Evolutionary conservation across 2,113 vertebrate species (phyloP), one percentile per base, ranked within the genome.

Genomic region (Silurus meridionalis): DNA sequence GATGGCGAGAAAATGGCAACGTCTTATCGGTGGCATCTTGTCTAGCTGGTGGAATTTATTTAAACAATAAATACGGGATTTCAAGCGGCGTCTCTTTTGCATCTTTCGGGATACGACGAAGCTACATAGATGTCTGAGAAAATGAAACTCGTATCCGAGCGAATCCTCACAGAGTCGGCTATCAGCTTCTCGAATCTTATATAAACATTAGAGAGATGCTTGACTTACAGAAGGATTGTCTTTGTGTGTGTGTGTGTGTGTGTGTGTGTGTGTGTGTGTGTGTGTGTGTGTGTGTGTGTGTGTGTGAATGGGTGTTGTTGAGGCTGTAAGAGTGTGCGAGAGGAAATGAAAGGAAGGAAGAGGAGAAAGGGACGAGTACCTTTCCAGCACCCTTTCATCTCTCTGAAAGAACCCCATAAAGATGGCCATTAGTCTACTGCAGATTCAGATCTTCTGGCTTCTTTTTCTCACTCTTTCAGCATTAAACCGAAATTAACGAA

Each of bases 151-250:
- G 88, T 84, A 85, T 90, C 87, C 92, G 90, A 92, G 89, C 82
- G 86, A 93, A 92, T 87, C 91, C 89, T 87, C 87, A 67, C 74
- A n/a, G 80, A 89, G 90, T 93, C 90, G 92, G 74, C 89, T 90
- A 93, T 94, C 93, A 89, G 87, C 86, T 90, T 91, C 87, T 85
- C 89, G 88, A 91, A 93, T 93, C 88, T 57, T 90, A 88, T 90
- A 94, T 92, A 91, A 91, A 92, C 89, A 88, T 82, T 80, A 87
- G 58, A 87, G 88, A 37, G 50, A 88, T 88, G 80, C 82, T 84
- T 87, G 75, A 37, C 55, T 50, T n/a, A 79, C 58, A 17, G 57
- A 82, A 86, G 37, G 79, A 37, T 19, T 74, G 25, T 64, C 46
- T 37, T 74, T 57, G 52, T 21, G 53, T 8, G 19, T 58, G 58